phyloP scores from a whole-genome alignment of 2,888 invertebrate species.

The Carterocephalus palaemon region DNA sequence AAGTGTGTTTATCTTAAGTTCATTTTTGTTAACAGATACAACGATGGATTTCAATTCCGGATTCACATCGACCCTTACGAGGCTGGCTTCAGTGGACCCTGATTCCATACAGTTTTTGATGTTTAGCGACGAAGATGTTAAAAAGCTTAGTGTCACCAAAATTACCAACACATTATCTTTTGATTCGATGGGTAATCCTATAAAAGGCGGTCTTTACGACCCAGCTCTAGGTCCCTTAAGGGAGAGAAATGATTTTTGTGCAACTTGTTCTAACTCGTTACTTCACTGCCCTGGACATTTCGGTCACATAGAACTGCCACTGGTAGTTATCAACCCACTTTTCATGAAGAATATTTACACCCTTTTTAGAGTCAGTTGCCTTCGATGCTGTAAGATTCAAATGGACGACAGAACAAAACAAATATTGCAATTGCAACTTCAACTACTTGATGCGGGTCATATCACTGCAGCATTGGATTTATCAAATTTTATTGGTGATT shows the following conservation, averaged over 20 bases:
- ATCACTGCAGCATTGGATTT: conserved; percentile 85
- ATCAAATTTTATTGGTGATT: conserved; percentile 62
- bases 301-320: conserved; percentile 94
- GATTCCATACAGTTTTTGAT: conserved; percentile 81
- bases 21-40: no score
- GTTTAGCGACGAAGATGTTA: conserved; percentile 87
- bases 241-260: conserved; percentile 84
- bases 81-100: conserved; percentile 60
- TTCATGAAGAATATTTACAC: conserved; percentile 86
- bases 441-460: conserved; percentile 85
- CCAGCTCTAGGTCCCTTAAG: conserved; percentile 84
- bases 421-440: conserved; percentile 83
- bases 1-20: no score
- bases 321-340: conserved; percentile 94
- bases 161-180: conserved; percentile 88
- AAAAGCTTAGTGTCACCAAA: conserved; percentile 88
- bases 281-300: conserved; percentile 93
- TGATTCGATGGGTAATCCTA: conserved; percentile 89
- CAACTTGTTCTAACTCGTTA: conserved; percentile 85
- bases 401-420: conserved; percentile 71
- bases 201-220: conserved; percentile 94
- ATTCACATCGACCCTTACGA: conserved; percentile 48
- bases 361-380: conserved; percentile 84
- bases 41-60: conserved; percentile 56
- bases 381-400: conserved; percentile 84